Percentiles rank a stretch among this genome's conserved stretches.
These are phyloP conservation scores for Tachina grossa DNA, from an alignment of 2,888 invertebrate genomes.

Conservation along the genomic window DNA sequence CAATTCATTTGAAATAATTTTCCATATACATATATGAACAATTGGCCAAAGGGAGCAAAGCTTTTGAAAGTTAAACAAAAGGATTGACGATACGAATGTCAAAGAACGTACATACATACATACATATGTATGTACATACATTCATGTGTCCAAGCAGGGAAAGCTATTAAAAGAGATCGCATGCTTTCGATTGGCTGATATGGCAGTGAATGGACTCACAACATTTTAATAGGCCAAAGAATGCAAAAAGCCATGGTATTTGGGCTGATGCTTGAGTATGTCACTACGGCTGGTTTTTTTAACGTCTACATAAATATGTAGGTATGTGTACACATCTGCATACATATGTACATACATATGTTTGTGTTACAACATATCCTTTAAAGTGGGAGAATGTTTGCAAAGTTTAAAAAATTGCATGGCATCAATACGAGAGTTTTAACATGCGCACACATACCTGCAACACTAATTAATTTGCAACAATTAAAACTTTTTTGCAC, in stretches of 20 bases:
- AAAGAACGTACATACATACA: neutral
- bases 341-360: no score
- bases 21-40: neutral
- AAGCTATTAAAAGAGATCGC: constrained; percentile 50
- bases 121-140: neutral
- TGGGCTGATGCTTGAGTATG: neutral
- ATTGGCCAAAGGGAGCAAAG: neutral
- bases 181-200: constrained; percentile 25
- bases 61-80: neutral
- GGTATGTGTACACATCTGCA: no score
- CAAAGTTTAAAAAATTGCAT: neutral
- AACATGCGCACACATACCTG: constrained; percentile 59
- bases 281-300: neutral
- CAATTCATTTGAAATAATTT: constrained; percentile 52
- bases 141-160: neutral
- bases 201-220: constrained; percentile 36
- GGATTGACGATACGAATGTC: neutral
- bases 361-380: no score
- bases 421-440: neutral
- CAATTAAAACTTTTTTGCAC: constrained; percentile 76
- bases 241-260: neutral
- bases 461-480: constrained; percentile 73
- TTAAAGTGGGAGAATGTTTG: neutral
- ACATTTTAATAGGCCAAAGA: constrained; percentile 43
- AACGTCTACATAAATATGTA: no score